These are phyloP conservation scores for Pungitius pungitius DNA, from an alignment of 2,113 vertebrate species.

Conservation along the genomic window DNA sequence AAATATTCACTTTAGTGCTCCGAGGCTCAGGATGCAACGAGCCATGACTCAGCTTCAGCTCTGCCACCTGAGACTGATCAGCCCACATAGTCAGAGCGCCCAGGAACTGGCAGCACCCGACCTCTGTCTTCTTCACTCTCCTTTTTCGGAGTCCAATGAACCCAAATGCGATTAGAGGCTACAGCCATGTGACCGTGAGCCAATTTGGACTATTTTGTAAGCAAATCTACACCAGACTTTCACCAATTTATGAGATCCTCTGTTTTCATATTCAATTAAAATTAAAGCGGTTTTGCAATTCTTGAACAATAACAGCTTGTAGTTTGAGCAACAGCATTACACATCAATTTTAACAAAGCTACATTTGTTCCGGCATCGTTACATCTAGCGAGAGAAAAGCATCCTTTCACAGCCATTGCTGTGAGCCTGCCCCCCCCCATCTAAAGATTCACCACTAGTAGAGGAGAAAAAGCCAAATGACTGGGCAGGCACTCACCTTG, in stretches of 20 bases:
- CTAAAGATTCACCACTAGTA: conserved; percentile 6
- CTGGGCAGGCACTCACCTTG: conserved; percentile 82
- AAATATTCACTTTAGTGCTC: conserved; percentile 33
- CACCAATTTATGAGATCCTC: neutral
- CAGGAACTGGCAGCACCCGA: conserved; percentile 9
- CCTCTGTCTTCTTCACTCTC: conserved; percentile 13
- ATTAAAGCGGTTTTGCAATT: too few relatives aligned
- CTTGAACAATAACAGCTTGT: neutral
- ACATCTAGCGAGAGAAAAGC: neutral
- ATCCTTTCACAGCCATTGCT: neutral
- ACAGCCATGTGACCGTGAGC: conserved; percentile 11
- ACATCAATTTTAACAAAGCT: neutral
- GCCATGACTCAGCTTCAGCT: conserved; percentile 24
- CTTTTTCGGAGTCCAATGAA: conserved; percentile 10
- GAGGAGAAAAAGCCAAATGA: neutral
- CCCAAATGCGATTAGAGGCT: conserved; percentile 9
- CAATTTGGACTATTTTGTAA: conserved; percentile 20
- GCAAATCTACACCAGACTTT: conserved; percentile 25
- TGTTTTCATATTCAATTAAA: neutral
- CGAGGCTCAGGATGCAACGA: conserved; percentile 25
- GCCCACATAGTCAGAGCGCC: conserved; percentile 17
- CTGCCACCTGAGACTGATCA: conserved; percentile 32
- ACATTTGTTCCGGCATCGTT: neutral
- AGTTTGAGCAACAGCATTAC: neutral
- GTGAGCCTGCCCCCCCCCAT: neutral